These are phyloP conservation scores for Brachypteracias leptosomus DNA, from an alignment of 2,113 vertebrate genomes.

Conservation along the genomic window DNA sequence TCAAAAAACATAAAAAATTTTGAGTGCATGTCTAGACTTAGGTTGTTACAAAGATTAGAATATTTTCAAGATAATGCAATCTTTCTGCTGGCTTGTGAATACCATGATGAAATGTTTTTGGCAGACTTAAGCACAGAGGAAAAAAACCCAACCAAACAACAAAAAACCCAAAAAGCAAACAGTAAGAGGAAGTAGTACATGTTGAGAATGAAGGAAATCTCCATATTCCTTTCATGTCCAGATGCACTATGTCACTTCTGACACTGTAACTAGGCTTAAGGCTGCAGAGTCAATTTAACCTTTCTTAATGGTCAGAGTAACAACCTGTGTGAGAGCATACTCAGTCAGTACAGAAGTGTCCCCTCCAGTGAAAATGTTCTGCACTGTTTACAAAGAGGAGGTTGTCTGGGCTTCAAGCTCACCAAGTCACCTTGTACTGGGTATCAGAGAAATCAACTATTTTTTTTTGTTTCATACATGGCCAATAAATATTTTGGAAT, in stretches of 20 bases:
- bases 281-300: not conserved
- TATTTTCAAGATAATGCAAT: not conserved
- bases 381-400: not conserved
- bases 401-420: not conserved
- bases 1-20: not conserved
- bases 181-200: not conserved
- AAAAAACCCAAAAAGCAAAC: not conserved
- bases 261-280: not conserved
- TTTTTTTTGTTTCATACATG: not conserved
- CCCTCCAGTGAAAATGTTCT: not conserved
- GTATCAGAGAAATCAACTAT: not conserved
- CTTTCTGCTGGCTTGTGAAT: not conserved
- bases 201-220: not conserved
- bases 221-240: not conserved
- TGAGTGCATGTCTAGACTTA: not conserved
- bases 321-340: not conserved
- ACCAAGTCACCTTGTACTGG: not conserved
- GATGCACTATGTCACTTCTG: not conserved
- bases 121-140: not conserved
- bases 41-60: not conserved
- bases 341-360: not conserved
- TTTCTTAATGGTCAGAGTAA: fast-evolving
- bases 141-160: not conserved
- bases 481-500: not conserved
- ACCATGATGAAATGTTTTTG: not conserved